Base-by-base conservation (phyloP, 23 tunicate species). In the Trididemnum nubilum region DNA sequence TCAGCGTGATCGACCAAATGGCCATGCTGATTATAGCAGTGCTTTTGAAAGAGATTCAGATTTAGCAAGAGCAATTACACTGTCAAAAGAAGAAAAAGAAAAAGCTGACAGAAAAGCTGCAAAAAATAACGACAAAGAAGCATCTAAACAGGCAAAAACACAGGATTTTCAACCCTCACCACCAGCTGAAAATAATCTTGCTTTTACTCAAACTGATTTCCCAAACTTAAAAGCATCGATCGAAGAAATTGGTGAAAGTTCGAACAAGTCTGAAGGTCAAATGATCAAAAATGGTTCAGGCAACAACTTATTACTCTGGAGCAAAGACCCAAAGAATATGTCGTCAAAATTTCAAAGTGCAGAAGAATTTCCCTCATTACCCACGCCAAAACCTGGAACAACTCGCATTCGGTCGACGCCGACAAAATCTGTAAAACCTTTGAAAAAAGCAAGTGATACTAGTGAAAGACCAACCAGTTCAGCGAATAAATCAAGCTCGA, bases 31-130 rank as follows among this genome's bases (percentile, higher is more conserved):
- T 35, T 72, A 59, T 37, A 57, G 80, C 51, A 60, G 73, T 73
- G 87, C 87, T 12, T 83, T 83, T 83, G 87, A 83, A 30, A 58
- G 94, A 51, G 88, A 89, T 22, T 77, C 52, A 9, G 94, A 89
- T 71, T 40, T 83, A 36, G 81, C 76, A 54, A 71, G 64, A 44
- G 88, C 85, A 0, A 78, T 50, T 77, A 85, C 81, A 22, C n/a
- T 89, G 51, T 78, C 94, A 4, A 36, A 60, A 39, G 40, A 75
- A 50, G 88, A 89, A 31, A 31, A n/a, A 19, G 50, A 83, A 34
- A 71, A 83, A 25, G 2, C 74, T n/a, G 51, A 81, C 79, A 51
- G 25, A 33, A 34, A 1, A 52, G 57, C 21, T 21, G 73, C 29
- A 80, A n/a, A n/a, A n/a, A 80, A 63, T 35, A 65, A 63, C 64